Evolutionary conservation across 2,113 vertebrate genomes (phyloP).

Genomic region (Neogobius melanostomus): DNA sequence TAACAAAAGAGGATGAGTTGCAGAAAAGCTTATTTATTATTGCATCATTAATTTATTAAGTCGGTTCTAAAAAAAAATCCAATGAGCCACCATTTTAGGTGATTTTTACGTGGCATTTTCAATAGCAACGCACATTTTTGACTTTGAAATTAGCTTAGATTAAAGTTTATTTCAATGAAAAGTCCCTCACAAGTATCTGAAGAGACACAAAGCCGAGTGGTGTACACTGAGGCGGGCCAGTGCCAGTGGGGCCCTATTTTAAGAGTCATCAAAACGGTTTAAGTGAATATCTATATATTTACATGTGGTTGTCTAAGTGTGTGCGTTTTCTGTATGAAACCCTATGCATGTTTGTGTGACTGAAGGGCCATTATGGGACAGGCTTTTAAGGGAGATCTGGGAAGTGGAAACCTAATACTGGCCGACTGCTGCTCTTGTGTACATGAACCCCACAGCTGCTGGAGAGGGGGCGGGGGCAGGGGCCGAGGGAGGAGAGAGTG

Average conservation of each 20-base stretch:
- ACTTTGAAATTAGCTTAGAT: neutral
- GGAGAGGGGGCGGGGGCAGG: slow-evolving; percentile 36
- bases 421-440: slow-evolving; percentile 72
- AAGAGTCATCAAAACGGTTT: slow-evolving; percentile 22
- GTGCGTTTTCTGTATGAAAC: slow-evolving; percentile 59
- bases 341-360: slow-evolving; percentile 67
- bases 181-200: neutral
- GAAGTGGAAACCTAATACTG: slow-evolving; percentile 78
- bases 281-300: slow-evolving; percentile 32
- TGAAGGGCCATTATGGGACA: slow-evolving; percentile 79
- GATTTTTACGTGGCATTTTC: neutral
- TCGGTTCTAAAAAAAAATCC: too few species aligned
- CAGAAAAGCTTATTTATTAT: too few species aligned
- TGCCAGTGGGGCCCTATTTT: slow-evolving; percentile 22
- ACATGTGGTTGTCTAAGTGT: slow-evolving; percentile 42
- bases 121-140: neutral
- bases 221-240: neutral
- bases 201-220: slow-evolving; percentile 9
- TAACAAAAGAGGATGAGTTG: too few species aligned
- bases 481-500: slow-evolving; percentile 43
- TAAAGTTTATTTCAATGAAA: neutral
- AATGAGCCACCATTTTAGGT: too few species aligned
- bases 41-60: too few species aligned
- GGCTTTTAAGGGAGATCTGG: slow-evolving; percentile 77
- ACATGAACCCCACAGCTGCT: slow-evolving; percentile 74